Base-by-base conservation (phyloP, 2,113 vertebrate genomes). In the Erythrocercus mccallii region DNA sequence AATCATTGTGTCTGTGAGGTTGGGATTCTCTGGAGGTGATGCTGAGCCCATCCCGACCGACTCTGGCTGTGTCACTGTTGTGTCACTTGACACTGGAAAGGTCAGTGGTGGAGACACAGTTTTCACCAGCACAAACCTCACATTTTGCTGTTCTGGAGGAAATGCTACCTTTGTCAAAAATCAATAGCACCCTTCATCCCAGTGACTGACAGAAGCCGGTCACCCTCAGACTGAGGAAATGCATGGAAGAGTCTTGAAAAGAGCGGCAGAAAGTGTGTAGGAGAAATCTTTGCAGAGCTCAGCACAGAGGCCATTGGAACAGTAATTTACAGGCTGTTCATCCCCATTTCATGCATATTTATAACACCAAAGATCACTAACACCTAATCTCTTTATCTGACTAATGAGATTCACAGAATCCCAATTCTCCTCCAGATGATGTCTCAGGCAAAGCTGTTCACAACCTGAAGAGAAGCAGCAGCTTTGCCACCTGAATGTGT, bases 1-100 rank as follows among this genome's bases (percentile, higher is more conserved):
- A 30, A 24, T 60, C 8, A 9, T 8, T 1, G 4, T 25, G 10
- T 10, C 37, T 10, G 18, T 21, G 72, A 56, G 27, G 22, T 0
- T 37, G 65, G 19, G 44, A 38, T 58, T 50, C 40, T 48, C 68
- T 40, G 68, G 58, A 57, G 50, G 18, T 20, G 77, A 31, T 28
- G 51, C 56, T 61, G 45, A 87, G 60, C 23, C 25, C 7, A 17
- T 3, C 38, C 7, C 4, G 20, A 33, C 31, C 2, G 4, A 13
- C 56, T 54, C 38, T n/a, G 45, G 22, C 38, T 66, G n/a, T 9
- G 3, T 33, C 66, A 33, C 33, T 18, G 13, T 4, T 45, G 12
- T 22, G n/a, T 33, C 69, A 47, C 50, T n/a, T n/a, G n/a, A 5
- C 1, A 16, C 35, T 2, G 4, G 1, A 12, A 77, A 53, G 24